Evolutionary conservation across 1,140 invertebrate species (phyloP).

Genomic region (Lepidurus couesii): DNA sequence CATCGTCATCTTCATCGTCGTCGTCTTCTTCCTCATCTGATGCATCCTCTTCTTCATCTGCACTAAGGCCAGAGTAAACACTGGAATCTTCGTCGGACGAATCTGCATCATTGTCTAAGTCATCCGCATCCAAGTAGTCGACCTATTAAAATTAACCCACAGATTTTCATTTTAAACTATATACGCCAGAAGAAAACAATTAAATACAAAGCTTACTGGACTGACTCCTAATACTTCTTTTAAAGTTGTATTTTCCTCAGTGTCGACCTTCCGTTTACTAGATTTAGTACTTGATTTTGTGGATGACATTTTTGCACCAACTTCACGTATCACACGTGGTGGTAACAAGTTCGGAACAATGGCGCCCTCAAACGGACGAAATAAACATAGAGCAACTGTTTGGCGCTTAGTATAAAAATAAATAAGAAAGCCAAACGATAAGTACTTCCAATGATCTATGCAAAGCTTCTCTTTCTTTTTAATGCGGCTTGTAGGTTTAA

Average conservation of each 20-base stretch:
- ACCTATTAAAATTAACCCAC: neutral
- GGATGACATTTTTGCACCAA: neutral
- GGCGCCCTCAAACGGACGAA: neutral
- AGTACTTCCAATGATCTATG: neutral
- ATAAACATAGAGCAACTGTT: no score
- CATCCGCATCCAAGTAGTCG: constrained; percentile 25
- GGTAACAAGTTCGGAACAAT: neutral
- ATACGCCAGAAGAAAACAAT: no score
- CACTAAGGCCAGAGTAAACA: constrained; percentile 44
- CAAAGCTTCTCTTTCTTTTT: no score
- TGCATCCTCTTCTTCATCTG: constrained; percentile 38
- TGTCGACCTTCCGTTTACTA: neutral
- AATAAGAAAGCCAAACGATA: neutral
- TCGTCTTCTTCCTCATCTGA: constrained; percentile 30
- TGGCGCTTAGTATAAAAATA: neutral
- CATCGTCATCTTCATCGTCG: constrained; percentile 38
- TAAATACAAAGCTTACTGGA: neutral
- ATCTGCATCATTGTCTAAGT: constrained; percentile 33
- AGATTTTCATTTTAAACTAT: no score
- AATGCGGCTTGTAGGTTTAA: no score
- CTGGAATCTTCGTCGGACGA: constrained; percentile 43
- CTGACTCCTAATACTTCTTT: neutral
- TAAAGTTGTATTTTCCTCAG: neutral
- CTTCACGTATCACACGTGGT: constrained; percentile 6
- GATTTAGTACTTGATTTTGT: neutral